phyloP scores from a whole-genome alignment of 2,113 vertebrate genomes.

The Dasypus novemcinctus region DNA sequence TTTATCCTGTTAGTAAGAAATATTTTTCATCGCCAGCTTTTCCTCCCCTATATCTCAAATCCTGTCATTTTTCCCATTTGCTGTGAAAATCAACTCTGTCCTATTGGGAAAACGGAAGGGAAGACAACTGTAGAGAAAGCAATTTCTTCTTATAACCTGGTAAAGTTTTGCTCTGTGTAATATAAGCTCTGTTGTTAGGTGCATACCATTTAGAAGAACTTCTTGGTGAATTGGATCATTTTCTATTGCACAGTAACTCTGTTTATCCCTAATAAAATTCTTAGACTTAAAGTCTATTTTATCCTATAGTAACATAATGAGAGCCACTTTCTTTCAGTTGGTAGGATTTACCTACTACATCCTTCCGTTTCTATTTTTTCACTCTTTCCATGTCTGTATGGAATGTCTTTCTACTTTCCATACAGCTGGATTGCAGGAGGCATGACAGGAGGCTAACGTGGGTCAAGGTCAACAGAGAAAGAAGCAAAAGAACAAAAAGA shows the following conservation, averaged over 20 bases:
- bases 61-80: not conserved
- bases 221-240: not conserved
- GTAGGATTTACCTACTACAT: not conserved
- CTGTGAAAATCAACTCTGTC: not conserved
- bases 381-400: not conserved
- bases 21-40: not conserved
- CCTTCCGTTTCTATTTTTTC: not conserved
- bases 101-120: not conserved
- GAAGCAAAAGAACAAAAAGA: not conserved
- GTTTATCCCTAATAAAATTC: not conserved
- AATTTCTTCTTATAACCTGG: not conserved
- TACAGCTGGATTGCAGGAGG: not conserved
- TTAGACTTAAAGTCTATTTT: not conserved
- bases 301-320: not conserved
- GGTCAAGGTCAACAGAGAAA: not conserved
- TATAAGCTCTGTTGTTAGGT: not conserved
- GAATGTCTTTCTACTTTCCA: not conserved
- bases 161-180: not conserved
- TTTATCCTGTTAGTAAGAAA: not conserved
- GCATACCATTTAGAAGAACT: not conserved
- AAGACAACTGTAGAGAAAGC: not conserved
- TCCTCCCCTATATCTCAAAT: not conserved
- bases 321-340: not conserved
- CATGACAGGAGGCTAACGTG: not conserved
- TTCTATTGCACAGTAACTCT: not conserved